phyloP scores from a whole-genome alignment of 2,113 vertebrate genomes.

The Equus quagga region DNA sequence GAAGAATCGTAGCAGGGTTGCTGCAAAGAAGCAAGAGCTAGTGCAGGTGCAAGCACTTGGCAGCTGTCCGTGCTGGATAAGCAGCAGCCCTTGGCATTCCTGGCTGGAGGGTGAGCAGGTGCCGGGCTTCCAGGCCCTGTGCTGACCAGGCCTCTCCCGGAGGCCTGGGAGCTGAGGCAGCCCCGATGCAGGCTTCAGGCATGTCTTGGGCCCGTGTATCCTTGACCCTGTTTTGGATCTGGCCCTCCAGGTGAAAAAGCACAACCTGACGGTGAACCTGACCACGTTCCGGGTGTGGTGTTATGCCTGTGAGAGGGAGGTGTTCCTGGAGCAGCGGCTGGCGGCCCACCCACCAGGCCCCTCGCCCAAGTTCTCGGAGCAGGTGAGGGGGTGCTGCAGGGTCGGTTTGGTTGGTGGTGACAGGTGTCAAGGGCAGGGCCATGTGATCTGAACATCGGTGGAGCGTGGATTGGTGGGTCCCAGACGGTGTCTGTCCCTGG shows the following conservation, averaged over 20 bases:
- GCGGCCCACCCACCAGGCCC: conserved; percentile 45
- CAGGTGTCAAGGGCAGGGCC: not conserved
- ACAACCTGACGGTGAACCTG: conserved; percentile 98
- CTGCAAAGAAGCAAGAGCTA: not conserved
- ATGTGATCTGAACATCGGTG: rapidly evolving
- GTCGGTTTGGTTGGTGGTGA: rapidly evolving
- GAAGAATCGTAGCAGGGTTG: rapidly evolving
- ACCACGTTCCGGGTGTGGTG: conserved; percentile 98
- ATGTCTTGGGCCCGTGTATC: rapidly evolving
- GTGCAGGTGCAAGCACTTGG: not conserved
- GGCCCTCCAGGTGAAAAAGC: conserved; percentile 91
- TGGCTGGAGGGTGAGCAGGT: rapidly evolving
- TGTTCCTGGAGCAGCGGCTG: conserved; percentile 94
- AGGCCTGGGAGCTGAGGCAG: not conserved
- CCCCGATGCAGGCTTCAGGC: rapidly evolving
- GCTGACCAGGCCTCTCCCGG: not conserved
- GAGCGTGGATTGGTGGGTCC: rapidly evolving
- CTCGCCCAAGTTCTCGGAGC: conserved; percentile 83
- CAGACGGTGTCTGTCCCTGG: rapidly evolving
- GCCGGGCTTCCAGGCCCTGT: not conserved
- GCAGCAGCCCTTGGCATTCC: not conserved
- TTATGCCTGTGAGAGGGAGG: conserved; percentile 96
- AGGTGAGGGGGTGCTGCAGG: conserved; percentile 81
- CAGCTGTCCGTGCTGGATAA: rapidly evolving
- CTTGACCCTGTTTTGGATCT: not conserved